Evolutionary conservation across 2,797 vertebrate species (phyloP).

Genomic region (Tragelaphus eurycerus): DNA sequence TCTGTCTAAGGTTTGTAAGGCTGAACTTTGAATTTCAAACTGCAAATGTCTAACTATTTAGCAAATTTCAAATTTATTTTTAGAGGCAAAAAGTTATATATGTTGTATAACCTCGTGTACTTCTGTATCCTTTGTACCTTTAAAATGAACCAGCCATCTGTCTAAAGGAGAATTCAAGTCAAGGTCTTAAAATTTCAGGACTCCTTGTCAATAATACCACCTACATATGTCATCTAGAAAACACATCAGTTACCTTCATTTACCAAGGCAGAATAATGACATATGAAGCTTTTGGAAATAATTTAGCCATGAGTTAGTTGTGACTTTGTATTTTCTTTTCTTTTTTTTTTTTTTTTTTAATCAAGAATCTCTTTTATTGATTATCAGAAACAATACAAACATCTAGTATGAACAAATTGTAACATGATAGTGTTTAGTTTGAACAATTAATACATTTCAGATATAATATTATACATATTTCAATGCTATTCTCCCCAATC

Average conservation of each 20-base stretch:
- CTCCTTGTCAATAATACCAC: neutral
- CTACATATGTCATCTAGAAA: neutral
- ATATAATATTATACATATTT: too few species aligned
- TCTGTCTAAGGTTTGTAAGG: conserved; percentile 31
- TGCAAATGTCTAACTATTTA: conserved; percentile 19
- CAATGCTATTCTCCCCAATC: too few species aligned
- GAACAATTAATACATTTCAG: too few species aligned
- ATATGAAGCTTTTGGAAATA: neutral
- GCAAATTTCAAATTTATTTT: neutral
- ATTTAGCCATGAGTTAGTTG: neutral
- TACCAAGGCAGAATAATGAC: neutral
- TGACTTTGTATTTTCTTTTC: neutral
- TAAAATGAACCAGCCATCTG: conserved; percentile 20
- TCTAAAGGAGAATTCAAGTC: neutral
- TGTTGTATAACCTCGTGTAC: neutral
- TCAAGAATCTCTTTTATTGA: too few species aligned
- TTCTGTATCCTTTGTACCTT: neutral
- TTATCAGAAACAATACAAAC: too few species aligned
- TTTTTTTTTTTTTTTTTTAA: too few species aligned
- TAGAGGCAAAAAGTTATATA: neutral
- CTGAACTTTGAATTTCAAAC: conserved; percentile 4
- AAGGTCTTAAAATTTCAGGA: neutral
- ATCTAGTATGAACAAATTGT: too few species aligned
- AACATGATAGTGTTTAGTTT: too few species aligned
- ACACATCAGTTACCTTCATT: neutral